phyloP scores from a whole-genome alignment of 1,140 invertebrate genomes.

The Atta texana region DNA sequence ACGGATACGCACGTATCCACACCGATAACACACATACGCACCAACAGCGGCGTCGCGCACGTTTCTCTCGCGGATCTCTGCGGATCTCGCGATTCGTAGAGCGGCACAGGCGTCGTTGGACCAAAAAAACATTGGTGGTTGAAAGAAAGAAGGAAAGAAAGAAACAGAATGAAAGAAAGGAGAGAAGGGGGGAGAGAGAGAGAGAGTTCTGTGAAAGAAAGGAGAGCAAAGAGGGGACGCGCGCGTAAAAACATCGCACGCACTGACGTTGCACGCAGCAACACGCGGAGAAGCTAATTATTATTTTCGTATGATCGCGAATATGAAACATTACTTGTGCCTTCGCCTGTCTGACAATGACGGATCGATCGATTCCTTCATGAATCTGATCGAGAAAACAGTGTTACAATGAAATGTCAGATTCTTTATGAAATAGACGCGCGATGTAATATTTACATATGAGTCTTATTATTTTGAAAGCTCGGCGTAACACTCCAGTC shows the following conservation, averaged over 20 bases:
- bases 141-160: neutral
- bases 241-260: conserved; percentile 68
- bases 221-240: neutral
- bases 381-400: conserved; percentile 16
- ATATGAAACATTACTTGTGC: conserved; percentile 37
- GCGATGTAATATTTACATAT: neutral
- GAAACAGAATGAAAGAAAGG: neutral
- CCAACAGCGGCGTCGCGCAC: conserved; percentile 58
- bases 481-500: neutral
- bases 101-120: conserved; percentile 72
- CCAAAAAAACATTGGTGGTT: conserved; percentile 66
- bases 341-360: conserved; percentile 41
- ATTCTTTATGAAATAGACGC: neutral
- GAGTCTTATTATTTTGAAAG: neutral
- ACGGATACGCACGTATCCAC: conserved; percentile 6
- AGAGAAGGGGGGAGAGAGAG: neutral
- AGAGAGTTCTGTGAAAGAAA: neutral
- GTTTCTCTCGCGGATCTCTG: conserved; percentile 72
- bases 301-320: conserved; percentile 66
- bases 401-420: conserved; percentile 1
- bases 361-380: conserved; percentile 52
- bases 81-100: conserved; percentile 72
- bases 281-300: conserved; percentile 68
- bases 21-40: neutral
- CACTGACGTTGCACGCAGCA: conserved; percentile 68